Evolutionary conservation across 2,113 vertebrate genomes (phyloP).

Genomic region (Caranx ignobilis): DNA sequence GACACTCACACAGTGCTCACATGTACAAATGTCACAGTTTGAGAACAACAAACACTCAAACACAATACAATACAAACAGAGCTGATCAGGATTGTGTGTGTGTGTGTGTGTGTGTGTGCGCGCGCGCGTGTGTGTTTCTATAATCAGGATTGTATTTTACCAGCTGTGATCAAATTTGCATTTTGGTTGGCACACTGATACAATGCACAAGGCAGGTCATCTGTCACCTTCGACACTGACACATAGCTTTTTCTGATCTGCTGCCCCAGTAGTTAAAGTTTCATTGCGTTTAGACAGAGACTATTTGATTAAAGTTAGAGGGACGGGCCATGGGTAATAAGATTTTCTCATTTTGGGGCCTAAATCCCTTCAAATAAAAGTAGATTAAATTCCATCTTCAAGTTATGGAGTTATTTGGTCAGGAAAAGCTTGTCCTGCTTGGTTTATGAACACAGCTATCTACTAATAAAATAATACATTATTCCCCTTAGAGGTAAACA

Average conservation of each 20-base stretch:
- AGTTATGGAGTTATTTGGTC: background rate
- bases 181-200: background rate
- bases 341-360: background rate
- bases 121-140: too few species aligned
- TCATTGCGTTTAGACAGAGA: background rate
- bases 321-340: too few species aligned
- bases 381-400: background rate
- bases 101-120: too few species aligned
- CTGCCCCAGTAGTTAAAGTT: background rate
- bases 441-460: background rate
- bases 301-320: background rate
- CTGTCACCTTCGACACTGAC: background rate
- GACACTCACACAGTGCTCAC: conserved; percentile 1
- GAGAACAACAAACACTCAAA: conserved; percentile 28
- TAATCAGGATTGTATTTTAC: background rate
- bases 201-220: background rate
- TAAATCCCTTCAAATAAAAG: background rate
- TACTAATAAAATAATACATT: background rate
- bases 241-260: background rate
- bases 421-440: background rate
- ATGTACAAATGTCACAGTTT: conserved; percentile 24
- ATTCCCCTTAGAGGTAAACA: background rate
- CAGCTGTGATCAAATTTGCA: background rate
- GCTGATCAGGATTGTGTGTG: too few species aligned
- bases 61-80: conserved; percentile 1